Conservation (phyloP, 2,797 vertebrate species). For the Tapirus indicus region DNA sequence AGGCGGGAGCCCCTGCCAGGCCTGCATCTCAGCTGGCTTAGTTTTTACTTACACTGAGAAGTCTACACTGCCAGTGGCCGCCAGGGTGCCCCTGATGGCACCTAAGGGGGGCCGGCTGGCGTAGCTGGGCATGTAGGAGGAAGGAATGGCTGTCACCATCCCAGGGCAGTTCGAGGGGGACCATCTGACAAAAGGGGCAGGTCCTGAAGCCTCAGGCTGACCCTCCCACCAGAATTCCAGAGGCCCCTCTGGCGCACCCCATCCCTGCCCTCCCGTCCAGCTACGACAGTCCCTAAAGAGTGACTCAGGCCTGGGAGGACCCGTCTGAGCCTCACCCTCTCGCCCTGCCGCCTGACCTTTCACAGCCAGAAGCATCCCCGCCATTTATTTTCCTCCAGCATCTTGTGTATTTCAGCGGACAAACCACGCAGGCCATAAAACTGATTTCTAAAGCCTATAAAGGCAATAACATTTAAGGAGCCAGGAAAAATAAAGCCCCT, state of each 20-base stretch:
- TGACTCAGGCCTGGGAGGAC: too few species aligned
- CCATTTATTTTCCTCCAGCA: not conserved
- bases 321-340: not conserved
- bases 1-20: not conserved
- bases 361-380: not conserved
- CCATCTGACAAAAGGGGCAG: not conserved
- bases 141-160: not conserved
- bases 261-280: not conserved
- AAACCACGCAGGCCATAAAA: not conserved
- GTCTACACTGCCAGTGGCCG: not conserved
- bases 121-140: not conserved
- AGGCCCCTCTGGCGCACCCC: not conserved
- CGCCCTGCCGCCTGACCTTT: not conserved
- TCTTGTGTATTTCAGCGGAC: not conserved
- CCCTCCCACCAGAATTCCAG: not conserved
- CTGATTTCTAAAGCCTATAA: slow-evolving; percentile 62
- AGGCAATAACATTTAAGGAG: slow-evolving; percentile 53
- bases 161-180: not conserved
- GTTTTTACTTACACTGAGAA: not conserved
- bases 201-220: not conserved
- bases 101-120: not conserved
- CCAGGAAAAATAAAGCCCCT: slow-evolving; percentile 21
- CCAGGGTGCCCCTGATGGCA: not conserved
- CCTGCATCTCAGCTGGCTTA: not conserved
- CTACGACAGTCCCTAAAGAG: not conserved